Conservation (phyloP, 2,797 vertebrate genomes). For the Diglossa cyanea region DNA sequence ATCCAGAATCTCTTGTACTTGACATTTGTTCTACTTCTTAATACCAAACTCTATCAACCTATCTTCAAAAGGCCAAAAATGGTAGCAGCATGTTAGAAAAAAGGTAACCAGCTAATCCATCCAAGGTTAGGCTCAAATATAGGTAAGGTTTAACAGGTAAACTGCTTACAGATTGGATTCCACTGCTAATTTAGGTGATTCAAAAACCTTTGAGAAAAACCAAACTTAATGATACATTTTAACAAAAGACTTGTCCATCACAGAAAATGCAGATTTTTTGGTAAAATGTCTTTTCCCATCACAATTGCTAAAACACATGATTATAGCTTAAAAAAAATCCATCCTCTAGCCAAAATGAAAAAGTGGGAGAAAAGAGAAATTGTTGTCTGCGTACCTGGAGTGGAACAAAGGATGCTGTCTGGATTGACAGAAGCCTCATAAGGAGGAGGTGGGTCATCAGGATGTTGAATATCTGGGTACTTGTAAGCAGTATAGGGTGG, state of each 20-base stretch:
- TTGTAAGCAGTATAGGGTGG: constrained; percentile 97
- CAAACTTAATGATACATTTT: neutral
- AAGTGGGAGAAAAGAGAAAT: neutral
- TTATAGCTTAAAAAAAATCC: neutral
- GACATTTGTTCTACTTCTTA: constrained; percentile 9
- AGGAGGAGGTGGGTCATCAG: constrained; percentile 94
- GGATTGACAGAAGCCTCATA: constrained; percentile 96
- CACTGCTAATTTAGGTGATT: neutral
- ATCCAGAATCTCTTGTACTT: neutral
- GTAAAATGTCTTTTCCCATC: neutral
- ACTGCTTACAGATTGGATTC: neutral
- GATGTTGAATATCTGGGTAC: constrained; percentile 93
- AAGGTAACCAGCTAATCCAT: neutral
- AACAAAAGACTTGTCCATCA: neutral
- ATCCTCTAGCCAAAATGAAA: neutral
- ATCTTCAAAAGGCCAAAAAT: neutral
- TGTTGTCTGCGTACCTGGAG: constrained; percentile 77
- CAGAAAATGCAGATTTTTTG: neutral
- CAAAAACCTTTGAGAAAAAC: neutral
- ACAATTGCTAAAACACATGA: neutral
- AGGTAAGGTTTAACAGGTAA: neutral
- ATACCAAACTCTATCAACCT: neutral
- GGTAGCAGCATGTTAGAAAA: neutral
- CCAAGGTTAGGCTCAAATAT: neutral
- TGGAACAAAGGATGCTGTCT: constrained; percentile 88